Evolutionary conservation across 2,888 invertebrate genomes (phyloP), one percentile per base, ranked within the genome.

Genomic region (Pyrgus malvae): DNA sequence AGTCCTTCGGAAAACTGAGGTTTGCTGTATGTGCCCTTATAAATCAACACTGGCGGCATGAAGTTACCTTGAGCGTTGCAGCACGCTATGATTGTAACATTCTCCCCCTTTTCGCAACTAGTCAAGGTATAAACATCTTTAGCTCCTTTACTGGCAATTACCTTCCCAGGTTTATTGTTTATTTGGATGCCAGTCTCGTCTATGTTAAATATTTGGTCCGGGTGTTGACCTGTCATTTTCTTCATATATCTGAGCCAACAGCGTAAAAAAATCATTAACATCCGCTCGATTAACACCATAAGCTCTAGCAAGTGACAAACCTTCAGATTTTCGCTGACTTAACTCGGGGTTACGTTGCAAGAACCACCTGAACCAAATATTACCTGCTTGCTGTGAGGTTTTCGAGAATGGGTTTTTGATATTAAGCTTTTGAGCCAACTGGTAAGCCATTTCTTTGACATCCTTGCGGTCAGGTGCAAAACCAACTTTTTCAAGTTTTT

Each of bases 131-230:
- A 62, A 7, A 80, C 72, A 40, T 63, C 67, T 62, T 65, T 73
- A 2, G 62, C 23, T 19, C 76, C 80, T 66, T 73, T 78, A 17
- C 45, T 63, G 0, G 74, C 77, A 27, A 80, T 25, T 19, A 83
- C 72, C 57, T 72, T 68, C 3, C 69, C 68, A 29, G 76, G 67
- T 58, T 69, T 71, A 59, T 78, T 77, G 19, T 80, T 80, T 3
- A 76, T 62, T 50, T 77, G 75, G 3, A 77, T 55, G 2, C 75
- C 76, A 17, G 66, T 72, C 62, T 81, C 77, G 58, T 77, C 77
- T 55, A 73, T 62, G 60, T 80, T 83, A 37, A 63, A 83, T 21
- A 81, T 70, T 51, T 61, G 35, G 4, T 61, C 63, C 70, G 59
- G 40, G 9, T 25, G 25, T 25, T 3, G 7, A 25, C 25, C 7